Base-by-base conservation (phyloP, 2,888 invertebrate species). In the Phalangium opilio region DNA sequence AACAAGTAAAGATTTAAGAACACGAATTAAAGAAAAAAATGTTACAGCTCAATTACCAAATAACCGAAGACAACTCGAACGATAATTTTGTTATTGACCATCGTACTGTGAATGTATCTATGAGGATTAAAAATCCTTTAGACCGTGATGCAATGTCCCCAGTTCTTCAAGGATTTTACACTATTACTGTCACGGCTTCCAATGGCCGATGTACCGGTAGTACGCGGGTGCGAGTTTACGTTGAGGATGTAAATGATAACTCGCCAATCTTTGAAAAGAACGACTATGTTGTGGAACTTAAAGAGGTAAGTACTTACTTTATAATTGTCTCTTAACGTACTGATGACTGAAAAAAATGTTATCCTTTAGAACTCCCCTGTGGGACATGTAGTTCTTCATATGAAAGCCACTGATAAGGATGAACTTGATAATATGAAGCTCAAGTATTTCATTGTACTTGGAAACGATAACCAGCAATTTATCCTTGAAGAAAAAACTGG, bases 201-300 rank as follows among this genome's bases (percentile, higher is more conserved):
- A 57, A 58, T 44, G 51, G 53, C 11, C 48, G 53, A 12, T 60
- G 60, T 44, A 53, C 58, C 8, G 51, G 55, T 10, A 59, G 55
- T 36, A 55, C 57, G 3, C 47, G 53, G 4, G 38, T 60, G 17
- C 52, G 56, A 38, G 59, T 61, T 15, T 47, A 57, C 14, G 54
- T 61, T 10, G 56, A 52, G 49, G 61, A 61, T 44, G 59, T 59
- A 5, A 61, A 61, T 47, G 61, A 61, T 38, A 61, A 61, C 47
- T 58, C 54, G 38, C 61, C 61, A 11, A 48, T 55, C 2, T 61
- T 61, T 49, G 57, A 55, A 35, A 52, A 59, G 48, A 44, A 46
- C 20, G 55, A 59, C 18, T 60, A 58, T 46, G 41, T 54, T 20
- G 55, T 59, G 20, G 54, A 57, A 42, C 50, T 60, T 1, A 56